Evolutionary conservation across 2,888 invertebrate species (phyloP), one percentile per base, ranked within the genome.

Genomic region (Acrobasis consociella): DNA sequence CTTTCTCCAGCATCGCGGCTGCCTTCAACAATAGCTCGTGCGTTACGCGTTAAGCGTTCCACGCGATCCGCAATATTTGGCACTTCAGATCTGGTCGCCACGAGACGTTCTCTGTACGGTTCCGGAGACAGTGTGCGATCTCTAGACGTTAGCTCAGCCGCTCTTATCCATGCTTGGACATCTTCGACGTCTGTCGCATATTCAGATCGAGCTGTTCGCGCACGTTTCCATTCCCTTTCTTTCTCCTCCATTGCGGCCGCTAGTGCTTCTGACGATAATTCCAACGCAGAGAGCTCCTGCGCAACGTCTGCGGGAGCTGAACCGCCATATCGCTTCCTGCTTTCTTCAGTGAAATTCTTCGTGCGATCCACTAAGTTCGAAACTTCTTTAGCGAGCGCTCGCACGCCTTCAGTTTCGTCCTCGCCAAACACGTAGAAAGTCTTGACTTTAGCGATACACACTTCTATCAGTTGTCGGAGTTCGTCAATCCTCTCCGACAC

Each of bases 231-330:
- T 84, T 97, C 97, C 82, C 96, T 94, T 78, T 96, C 95, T 85
- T 97, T 97, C 79, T 97, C 97, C 80, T 97, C 97, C 96, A 98
- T 96, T 59, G 95, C 94, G 75, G 95, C 95, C 61, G 94, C 94
- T 63, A 97, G 93, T 67, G 95, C 95, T 86, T 98, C 98, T 58
- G 96, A 94, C 62, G 96, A 93, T 71, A 98, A 89, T 87, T 98
- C 98, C 77, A 98, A 93, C 68, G 96, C 94, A 59, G 97, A 97
- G 72, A 97, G 91, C 89, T 97, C 95, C 87, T 97, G 96, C 67
- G 94, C 94, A 69, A 97, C 94, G 93, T 97, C 97, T 69, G 95
- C 95, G 65, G 97, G 96, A 72, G 95, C 95, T 69, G 94, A 90
- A 68, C 93, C 93, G 64, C 94, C 93, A 89, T 96, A 96, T 50